Conservation (phyloP, 1,140 invertebrate genomes). For the Bombus confusus region DNA sequence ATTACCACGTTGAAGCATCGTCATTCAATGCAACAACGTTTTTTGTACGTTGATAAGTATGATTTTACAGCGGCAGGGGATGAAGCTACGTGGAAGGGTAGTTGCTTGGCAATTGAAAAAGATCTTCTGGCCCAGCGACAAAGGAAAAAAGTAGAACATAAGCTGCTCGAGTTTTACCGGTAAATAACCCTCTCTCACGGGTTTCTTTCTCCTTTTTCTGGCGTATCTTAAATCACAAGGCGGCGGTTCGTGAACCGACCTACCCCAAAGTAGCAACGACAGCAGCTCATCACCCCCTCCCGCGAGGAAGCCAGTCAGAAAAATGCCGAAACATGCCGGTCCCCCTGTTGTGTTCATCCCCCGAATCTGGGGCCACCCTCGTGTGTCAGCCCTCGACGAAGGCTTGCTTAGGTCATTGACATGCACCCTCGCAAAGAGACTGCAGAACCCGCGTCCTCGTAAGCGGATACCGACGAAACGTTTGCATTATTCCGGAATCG, state of each 20-base stretch:
- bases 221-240: conserved; percentile 54
- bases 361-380: conserved; percentile 25
- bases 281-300: conserved; percentile 30
- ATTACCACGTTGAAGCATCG: conserved; percentile 7
- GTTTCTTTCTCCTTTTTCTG: conserved; percentile 23
- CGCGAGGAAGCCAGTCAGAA: conserved; percentile 42
- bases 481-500: conserved; percentile 60
- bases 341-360: conserved; percentile 11
- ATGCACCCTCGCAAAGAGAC: conserved; percentile 67
- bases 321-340: conserved; percentile 61
- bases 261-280: conserved; percentile 55
- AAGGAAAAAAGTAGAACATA: conserved; percentile 30
- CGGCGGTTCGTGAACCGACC: conserved; percentile 40
- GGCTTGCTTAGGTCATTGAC: conserved; percentile 63
- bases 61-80: neutral
- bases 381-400: conserved; percentile 54
- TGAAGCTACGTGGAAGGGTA: no score
- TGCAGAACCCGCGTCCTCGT: conserved; percentile 50
- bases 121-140: conserved; percentile 23
- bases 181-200: conserved; percentile 50
- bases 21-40: neutral
- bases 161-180: conserved; percentile 26
- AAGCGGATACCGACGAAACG: conserved; percentile 51
- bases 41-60: conserved; percentile 16
- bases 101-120: conserved; percentile 7